phyloP scores from a whole-genome alignment of 2,797 vertebrate species.

The Ctenosaura bakeri region DNA sequence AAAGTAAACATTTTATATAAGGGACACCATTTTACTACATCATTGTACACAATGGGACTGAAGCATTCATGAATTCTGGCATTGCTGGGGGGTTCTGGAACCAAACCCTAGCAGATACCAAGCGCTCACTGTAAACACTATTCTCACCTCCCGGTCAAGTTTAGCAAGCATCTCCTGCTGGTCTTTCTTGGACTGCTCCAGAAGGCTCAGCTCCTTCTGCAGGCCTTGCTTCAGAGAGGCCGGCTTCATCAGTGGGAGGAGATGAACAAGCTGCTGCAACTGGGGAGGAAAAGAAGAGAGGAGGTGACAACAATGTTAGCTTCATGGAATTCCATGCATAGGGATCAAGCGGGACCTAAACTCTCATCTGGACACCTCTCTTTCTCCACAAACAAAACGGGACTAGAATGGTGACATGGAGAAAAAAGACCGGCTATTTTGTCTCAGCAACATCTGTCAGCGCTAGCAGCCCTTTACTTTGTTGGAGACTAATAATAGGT shows the following conservation, averaged over 20 bases:
- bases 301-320: not conserved
- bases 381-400: not conserved
- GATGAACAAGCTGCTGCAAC: conserved; percentile 60
- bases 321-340: accelerated
- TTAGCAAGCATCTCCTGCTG: conserved; percentile 36
- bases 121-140: no score
- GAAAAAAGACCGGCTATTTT: not conserved
- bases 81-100: no score
- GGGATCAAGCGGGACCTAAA: not conserved
- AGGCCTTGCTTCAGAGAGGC: conserved; percentile 49
- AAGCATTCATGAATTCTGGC: no score
- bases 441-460: not conserved
- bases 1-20: no score
- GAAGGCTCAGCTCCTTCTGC: not conserved
- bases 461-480: not conserved
- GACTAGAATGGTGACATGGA: not conserved
- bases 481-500: not conserved
- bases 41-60: no score
- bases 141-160: conserved; percentile 66
- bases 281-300: conserved; percentile 46
- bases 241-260: conserved; percentile 63
- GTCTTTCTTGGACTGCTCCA: not conserved
- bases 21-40: no score
- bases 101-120: no score
- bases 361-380: not conserved